Percentiles rank a stretch among this genome's conserved stretches.
Evolutionary conservation across 2,113 vertebrate species (phyloP).

Genomic region (Seriola aureovittata): DNA sequence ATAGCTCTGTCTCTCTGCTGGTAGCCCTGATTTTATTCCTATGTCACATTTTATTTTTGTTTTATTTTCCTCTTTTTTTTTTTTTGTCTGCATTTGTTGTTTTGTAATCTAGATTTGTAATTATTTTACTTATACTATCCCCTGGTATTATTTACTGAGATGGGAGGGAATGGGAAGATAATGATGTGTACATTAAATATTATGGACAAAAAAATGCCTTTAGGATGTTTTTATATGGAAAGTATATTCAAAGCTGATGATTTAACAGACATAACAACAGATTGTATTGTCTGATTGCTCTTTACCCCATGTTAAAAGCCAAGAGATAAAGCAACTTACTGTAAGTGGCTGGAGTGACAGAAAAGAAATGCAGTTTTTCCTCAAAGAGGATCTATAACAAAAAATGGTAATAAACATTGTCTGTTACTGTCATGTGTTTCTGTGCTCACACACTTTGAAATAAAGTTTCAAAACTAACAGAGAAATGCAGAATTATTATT

Average conservation of each 20-base stretch:
- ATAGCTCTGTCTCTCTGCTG: slow-evolving; percentile 73
- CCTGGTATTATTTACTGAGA: slow-evolving; percentile 69
- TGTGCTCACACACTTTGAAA: slow-evolving; percentile 74
- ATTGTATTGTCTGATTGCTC: slow-evolving; percentile 48
- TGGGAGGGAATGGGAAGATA: slow-evolving; percentile 45
- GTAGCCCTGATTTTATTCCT: slow-evolving; percentile 75
- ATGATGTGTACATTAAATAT: slow-evolving; percentile 79
- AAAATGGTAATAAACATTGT: slow-evolving; percentile 36
- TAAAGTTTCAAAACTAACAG: slow-evolving; percentile 70
- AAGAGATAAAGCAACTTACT: slow-evolving; percentile 20
- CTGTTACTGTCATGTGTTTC: slow-evolving; percentile 60
- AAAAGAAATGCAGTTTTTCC: slow-evolving; percentile 70
- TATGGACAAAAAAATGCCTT: slow-evolving; percentile 48
- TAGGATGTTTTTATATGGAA: slow-evolving; percentile 71
- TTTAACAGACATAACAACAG: slow-evolving; percentile 50
- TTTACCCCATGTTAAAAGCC: slow-evolving; percentile 30
- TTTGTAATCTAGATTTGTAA: slow-evolving; percentile 82
- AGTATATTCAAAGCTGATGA: slow-evolving; percentile 64
- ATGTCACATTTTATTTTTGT: slow-evolving; percentile 34
- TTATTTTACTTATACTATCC: slow-evolving; percentile 74
- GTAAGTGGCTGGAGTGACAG: slow-evolving; percentile 48
- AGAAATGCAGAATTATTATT: not conserved
- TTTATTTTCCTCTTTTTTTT: slow-evolving; percentile 26
- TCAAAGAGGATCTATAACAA: slow-evolving; percentile 76
- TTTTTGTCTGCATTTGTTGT: slow-evolving; percentile 57